phyloP scores from a whole-genome alignment of 2,113 vertebrate genomes.

The Aphyosemion australe region DNA sequence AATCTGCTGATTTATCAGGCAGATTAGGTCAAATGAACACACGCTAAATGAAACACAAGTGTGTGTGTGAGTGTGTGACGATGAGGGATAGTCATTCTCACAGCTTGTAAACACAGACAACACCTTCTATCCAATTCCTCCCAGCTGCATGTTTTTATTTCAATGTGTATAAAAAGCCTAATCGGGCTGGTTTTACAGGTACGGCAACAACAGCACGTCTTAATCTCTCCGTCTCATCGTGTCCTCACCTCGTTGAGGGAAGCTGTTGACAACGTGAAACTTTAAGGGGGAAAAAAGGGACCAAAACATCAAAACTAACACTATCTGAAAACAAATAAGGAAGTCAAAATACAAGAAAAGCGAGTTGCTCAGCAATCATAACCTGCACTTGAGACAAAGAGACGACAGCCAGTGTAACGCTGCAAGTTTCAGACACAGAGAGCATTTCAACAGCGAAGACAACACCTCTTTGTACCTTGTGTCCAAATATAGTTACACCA shows the following conservation, averaged over 20 bases:
- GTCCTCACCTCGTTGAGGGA: neutral
- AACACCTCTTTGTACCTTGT: conserved; percentile 37
- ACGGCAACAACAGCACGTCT: conserved; percentile 22
- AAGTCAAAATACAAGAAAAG: conserved; percentile 3
- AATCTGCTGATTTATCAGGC: conserved; percentile 26
- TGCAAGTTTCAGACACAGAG: conserved; percentile 9
- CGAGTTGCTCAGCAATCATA: conserved; percentile 2
- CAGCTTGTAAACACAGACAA: conserved; percentile 17
- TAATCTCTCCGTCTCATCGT: neutral
- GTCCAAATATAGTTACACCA: conserved; percentile 48
- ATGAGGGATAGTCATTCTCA: neutral
- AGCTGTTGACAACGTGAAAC: neutral
- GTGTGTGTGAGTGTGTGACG: conserved; percentile 3
- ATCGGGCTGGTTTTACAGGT: conserved; percentile 67
- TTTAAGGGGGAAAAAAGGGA: neutral
- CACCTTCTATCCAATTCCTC: conserved; percentile 30
- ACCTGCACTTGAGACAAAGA: conserved; percentile 2
- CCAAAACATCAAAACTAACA: neutral
- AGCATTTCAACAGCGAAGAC: too few relatives aligned
- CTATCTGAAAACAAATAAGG: neutral
- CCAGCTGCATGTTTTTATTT: conserved; percentile 26
- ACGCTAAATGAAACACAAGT: neutral
- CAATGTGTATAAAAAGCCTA: conserved; percentile 9
- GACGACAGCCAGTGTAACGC: too few relatives aligned
- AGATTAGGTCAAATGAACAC: conserved; percentile 12